Base-by-base conservation (phyloP, 2,113 vertebrate genomes). In the Brienomyrus longianalis region DNA sequence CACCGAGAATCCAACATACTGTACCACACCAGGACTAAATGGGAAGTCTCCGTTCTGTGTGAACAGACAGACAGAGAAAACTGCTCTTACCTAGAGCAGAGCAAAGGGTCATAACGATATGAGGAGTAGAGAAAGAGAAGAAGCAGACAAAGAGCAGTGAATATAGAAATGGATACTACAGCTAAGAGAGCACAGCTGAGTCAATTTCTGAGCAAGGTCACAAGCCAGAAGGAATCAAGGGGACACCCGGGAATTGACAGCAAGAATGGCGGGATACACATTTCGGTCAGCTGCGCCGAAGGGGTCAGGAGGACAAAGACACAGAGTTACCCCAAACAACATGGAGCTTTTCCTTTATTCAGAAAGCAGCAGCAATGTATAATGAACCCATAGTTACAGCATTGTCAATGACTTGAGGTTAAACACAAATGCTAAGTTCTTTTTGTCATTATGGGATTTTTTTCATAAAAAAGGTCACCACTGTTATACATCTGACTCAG, bases 131-230 rank as follows among this genome's bases (percentile, higher is more conserved):
- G 35, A 80, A 80, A 19, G 23, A 2, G 50, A 54, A 52, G 48
- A 27, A 19, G 2, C 48, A 54, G 54, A 88, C 54, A 62, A 31
- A 52, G 19, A 89, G 70, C 19, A 66, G 51, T 21, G 56, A 50
- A 35, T 31, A 77, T 47, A 35, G 88, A 77, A 31, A 70, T 27
- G 70, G 48, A 89, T 31, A 39, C n/a, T 47, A 80, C 27, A 77
- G 87, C 43, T 27, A n/a, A 83, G 6, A 80, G 47, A 88, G 23
- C 54, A 23, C 52, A 62, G 87, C 87, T 87, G 51, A 87, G 85
- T 87, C 51, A 35, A 87, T 87, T 7, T 48, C n/a, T 27, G 3
- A 31, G 35, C 51, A 54, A 54, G 85, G 85, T 87, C 51, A 87
- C 17, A 35, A 54, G 27, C 85, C 27, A 35, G 23, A 19, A 54